phyloP scores from a whole-genome alignment of 2,113 vertebrate species.

The Merops nubicus region DNA sequence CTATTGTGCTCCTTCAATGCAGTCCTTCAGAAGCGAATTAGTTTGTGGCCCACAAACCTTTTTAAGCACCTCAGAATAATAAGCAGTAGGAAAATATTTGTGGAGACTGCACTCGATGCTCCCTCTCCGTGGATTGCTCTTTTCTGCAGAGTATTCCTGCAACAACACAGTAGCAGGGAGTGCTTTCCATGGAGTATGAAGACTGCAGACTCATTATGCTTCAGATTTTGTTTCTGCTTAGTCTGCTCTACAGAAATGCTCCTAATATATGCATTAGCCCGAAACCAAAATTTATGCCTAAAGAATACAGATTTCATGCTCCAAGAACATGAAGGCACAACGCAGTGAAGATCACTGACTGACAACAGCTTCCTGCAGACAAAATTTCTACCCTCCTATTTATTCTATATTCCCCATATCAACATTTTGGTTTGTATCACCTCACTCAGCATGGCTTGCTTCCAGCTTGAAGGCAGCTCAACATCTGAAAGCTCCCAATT shows the following conservation, averaged over 20 bases:
- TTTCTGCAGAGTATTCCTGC: neutral
- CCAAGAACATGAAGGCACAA: neutral
- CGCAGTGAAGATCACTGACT: neutral
- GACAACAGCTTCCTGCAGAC: neutral
- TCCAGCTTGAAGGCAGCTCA: neutral
- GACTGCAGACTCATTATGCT: neutral
- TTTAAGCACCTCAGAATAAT: neutral
- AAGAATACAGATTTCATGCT: neutral
- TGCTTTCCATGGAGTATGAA: neutral
- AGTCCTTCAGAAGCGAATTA: neutral
- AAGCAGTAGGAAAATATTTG: neutral
- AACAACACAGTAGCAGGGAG: neutral
- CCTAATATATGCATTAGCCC: neutral
- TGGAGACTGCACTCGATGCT: neutral
- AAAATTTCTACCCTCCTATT: neutral
- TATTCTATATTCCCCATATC: neutral
- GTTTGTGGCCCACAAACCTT: neutral
- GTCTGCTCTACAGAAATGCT: neutral
- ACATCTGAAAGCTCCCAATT: neutral
- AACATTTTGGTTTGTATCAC: neutral
- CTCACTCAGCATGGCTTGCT: rapidly evolving
- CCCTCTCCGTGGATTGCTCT: neutral
- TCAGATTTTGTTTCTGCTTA: neutral
- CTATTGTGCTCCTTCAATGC: neutral
- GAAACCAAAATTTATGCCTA: neutral